Percentiles rank a stretch among this genome's conserved stretches.
Conservation (phyloP, 2,113 vertebrate genomes). For the Steatornis caripensis region DNA sequence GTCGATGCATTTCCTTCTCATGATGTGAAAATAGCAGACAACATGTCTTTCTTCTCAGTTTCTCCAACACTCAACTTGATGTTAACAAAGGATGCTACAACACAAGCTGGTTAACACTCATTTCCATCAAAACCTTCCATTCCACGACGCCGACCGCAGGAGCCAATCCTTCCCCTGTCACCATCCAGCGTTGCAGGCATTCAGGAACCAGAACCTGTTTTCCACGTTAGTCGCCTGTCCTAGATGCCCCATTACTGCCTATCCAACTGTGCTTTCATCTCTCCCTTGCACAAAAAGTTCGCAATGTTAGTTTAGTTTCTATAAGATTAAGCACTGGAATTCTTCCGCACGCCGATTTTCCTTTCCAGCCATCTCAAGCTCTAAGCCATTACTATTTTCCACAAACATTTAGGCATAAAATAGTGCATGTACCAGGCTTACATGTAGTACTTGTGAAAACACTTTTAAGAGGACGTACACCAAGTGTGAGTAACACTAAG, state of each 20-base stretch:
- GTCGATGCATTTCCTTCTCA: neutral
- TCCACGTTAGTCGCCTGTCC: neutral
- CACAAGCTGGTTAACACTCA: neutral
- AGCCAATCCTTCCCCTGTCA: neutral
- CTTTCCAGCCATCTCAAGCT: neutral
- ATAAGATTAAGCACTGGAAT: neutral
- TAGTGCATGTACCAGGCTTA: fast-evolving
- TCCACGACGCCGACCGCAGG: neutral
- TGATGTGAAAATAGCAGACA: neutral
- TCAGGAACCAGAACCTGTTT: neutral
- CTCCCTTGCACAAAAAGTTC: neutral
- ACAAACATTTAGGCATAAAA: neutral
- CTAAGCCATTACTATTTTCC: neutral
- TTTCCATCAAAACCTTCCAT: neutral
- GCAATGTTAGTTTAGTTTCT: neutral
- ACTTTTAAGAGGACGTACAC: neutral
- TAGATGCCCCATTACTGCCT: neutral
- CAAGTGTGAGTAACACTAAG: fast-evolving
- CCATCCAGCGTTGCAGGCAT: neutral
- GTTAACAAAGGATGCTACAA: neutral
- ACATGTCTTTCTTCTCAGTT: fast-evolving
- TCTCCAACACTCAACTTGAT: neutral
- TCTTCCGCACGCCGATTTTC: neutral
- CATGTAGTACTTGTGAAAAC: fast-evolving
- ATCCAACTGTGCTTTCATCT: neutral